Evolutionary conservation across 2,888 invertebrate species (phyloP), one percentile per base, ranked within the genome.

Genomic region (Masnerella sp.): DNA sequence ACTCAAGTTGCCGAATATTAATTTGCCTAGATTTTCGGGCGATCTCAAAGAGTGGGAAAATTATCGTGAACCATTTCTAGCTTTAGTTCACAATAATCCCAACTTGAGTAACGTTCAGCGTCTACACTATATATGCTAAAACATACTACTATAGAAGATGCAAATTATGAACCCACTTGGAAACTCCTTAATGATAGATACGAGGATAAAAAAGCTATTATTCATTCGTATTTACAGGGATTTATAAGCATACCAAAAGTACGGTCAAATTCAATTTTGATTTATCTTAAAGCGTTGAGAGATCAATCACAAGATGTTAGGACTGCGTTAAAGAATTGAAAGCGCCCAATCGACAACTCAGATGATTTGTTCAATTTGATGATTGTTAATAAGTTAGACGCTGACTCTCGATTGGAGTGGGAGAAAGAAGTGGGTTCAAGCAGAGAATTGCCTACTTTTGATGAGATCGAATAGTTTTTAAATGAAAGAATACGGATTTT

Each of bases 81-180:
- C 45, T n/a, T 30, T 45, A 14, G 30, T 45, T 17, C 15, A 43
- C 14, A 12, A 11, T 15, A 43, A 45, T 22, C 8, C 28, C 1
- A 45, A 28, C n/a, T 15, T 45, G 28, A 45, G 12, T 9, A 8
- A 45, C n/a, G 45, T 45, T 9, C 28, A 45, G 17, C 28, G 30
- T 9, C 9, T 45, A 9, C 28, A 45, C n/a, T 30, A 45, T 45
- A 5, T 45, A 15, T 45, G 1, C 15, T 45, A 4, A 45, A 15
- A 14, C 12, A 14, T 15, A 45, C 45, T 2, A 15, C 12, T 0
- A 45, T 45, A 2, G 30, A 2, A 2, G 28, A 12, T 28, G 28
- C 45, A 5, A 45, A 45, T n/a, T 45, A 45, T 18, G 1, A 14
- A 9, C 15, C 28, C 2, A 14, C 45, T 2, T 45, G 45, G 45